phyloP scores from a whole-genome alignment of 2,888 invertebrate genomes.

The Dasypolia templi region DNA sequence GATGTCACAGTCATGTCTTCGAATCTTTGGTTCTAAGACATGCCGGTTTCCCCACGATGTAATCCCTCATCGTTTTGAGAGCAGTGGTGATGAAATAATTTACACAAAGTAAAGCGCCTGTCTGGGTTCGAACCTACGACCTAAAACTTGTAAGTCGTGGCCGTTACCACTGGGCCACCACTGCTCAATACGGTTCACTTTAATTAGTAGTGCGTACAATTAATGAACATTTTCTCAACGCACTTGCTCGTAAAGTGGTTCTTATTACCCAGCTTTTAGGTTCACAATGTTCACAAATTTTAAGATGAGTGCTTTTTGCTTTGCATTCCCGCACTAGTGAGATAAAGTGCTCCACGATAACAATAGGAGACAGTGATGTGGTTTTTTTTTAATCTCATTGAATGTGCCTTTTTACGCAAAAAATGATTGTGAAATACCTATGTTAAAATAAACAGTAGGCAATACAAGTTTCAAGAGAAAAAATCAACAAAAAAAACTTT shows the following conservation, averaged over 20 bases:
- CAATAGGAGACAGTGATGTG: background rate
- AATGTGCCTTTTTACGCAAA: background rate
- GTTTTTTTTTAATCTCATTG: background rate
- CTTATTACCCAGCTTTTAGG: background rate
- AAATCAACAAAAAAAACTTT: too few relatives aligned
- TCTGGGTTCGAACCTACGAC: too few relatives aligned
- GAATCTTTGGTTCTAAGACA: too few relatives aligned
- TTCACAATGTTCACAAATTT: background rate
- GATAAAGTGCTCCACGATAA: background rate
- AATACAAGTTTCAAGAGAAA: too few relatives aligned
- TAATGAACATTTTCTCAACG: background rate
- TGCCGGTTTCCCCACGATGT: too few relatives aligned
- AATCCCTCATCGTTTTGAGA: too few relatives aligned
- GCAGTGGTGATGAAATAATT: too few relatives aligned
- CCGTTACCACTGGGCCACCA: too few relatives aligned
- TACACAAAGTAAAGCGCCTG: too few relatives aligned
- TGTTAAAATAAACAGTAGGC: background rate
- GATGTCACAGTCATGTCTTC: too few relatives aligned
- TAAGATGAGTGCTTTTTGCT: background rate
- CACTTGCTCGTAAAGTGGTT: background rate
- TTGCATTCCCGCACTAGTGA: background rate
- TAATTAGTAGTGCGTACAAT: too few relatives aligned
- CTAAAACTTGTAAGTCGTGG: too few relatives aligned
- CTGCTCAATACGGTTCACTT: background rate
- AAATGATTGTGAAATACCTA: background rate